A percentile compares a stretch with the other conserved stretches of the same genome.
These are phyloP conservation scores for Microcaecilia unicolor DNA, from an alignment of 2,797 vertebrate genomes.

Conservation along the genomic window DNA sequence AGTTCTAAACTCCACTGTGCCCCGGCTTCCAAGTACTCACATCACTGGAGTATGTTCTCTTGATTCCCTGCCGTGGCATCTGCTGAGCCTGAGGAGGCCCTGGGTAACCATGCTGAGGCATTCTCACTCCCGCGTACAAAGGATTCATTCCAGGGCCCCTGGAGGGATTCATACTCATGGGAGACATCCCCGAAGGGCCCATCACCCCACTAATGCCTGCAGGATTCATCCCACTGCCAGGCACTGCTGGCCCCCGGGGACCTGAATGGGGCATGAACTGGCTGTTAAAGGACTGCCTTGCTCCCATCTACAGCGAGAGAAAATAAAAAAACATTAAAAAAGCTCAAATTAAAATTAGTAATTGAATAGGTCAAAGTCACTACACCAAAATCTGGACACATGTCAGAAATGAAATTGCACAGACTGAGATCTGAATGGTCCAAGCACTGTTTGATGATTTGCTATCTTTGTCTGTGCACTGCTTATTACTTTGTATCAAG, in stretches of 20 bases:
- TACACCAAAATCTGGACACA: no score
- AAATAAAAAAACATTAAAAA: no score
- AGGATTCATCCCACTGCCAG: conserved; percentile 40
- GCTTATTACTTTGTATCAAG: no score
- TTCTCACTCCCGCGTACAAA: conserved; percentile 69
- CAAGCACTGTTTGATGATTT: no score
- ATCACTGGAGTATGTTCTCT: conserved; percentile 75
- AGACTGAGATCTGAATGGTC: no score
- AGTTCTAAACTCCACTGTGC: no score
- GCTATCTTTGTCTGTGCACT: no score
- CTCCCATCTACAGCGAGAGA: conserved; percentile 63
- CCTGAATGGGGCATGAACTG: conserved; percentile 82
- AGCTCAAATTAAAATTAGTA: no score
- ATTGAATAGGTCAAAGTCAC: no score
- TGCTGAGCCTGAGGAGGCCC: conserved; percentile 58
- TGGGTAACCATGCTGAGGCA: conserved; percentile 73
- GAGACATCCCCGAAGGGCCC: conserved; percentile 53
- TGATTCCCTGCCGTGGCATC: conserved; percentile 71
- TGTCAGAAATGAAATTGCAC: no score
- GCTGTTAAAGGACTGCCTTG: conserved; percentile 75
- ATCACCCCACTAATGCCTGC: conserved; percentile 43
- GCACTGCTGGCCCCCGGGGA: conserved; percentile 64
- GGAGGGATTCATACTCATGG: conserved; percentile 64
- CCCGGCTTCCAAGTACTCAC: conserved; percentile 44
- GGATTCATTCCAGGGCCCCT: conserved; percentile 53